Evolutionary conservation across 2,888 invertebrate species (phyloP), one percentile per base, ranked within the genome.

Genomic region (Melieria crassipennis): DNA sequence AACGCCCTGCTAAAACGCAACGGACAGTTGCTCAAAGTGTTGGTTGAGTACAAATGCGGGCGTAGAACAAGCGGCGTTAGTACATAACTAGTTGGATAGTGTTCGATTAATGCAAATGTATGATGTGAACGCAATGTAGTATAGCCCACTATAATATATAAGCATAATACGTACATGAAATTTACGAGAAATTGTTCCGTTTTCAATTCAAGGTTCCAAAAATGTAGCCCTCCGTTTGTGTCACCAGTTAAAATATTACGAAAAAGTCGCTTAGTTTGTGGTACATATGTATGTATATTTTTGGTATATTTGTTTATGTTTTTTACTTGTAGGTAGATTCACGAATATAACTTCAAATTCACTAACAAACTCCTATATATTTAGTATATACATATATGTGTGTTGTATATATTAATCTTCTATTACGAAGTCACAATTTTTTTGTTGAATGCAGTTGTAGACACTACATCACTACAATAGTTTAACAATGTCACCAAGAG

Each of bases 351-450:
- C 48, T 52, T 48, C 60, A 68, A 73, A 72, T 73, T 72, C 72
- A 72, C 74, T 77, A 76, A 77, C 73, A 76, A 77, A 75, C 63
- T 73, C 42, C 64, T 62, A 68, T 55, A 13, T 68, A 55, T 55
- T 46, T 62, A 4, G 6, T 57, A 42, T 63, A 16, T 62, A 61
- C 47, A 5, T 62, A 16, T 62, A 61, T 61, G 7, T 62, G 5
- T 65, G n/a, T 48, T 30, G 30, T 30, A 30, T 65, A 47, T 56
- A 7, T 30, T 57, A 65, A 30, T 65, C 11, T 65, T 42, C 48
- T 58, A 30, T 58, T 58, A 56, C 57, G 45, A 66, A 66, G 66
- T 66, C 58, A 66, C 47, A 66, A 58, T 58, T 66, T 58, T 50
- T 60, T 60, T 65, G 46, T 60, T 60, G 46, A 10, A 47, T 56